These are phyloP conservation scores for Fopius arisanus DNA, from an alignment of 1,140 invertebrate genomes.

Conservation along the genomic window DNA sequence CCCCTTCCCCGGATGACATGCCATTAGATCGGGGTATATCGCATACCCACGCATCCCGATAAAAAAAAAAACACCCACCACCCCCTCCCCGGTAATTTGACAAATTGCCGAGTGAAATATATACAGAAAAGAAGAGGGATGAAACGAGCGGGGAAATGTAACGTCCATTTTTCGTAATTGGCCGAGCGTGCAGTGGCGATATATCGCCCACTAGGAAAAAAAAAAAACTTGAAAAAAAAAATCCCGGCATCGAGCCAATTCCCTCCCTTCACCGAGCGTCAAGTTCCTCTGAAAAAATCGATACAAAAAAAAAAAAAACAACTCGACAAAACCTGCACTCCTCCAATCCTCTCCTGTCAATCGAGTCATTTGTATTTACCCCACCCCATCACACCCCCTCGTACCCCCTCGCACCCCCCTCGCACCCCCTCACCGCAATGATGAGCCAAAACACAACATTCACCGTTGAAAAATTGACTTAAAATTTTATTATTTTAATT, in stretches of 20 bases:
- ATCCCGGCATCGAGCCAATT: constrained; percentile 20
- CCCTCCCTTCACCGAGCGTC: constrained; percentile 13
- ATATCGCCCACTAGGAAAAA: background rate
- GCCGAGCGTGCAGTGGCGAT: constrained; percentile 9
- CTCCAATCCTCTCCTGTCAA: background rate
- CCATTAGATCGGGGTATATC: constrained; percentile 12
- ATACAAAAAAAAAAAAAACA: background rate
- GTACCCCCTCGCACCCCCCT: no score
- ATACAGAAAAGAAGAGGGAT: constrained; percentile 7
- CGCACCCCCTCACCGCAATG: no score
- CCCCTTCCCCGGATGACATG: constrained; percentile 9
- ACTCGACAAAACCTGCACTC: background rate
- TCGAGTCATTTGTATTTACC: background rate
- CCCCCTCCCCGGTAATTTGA: constrained; percentile 23
- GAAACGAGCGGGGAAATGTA: constrained; percentile 23
- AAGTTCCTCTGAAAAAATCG: background rate
- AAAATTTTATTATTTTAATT: no score
- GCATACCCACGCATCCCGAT: background rate
- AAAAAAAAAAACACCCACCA: background rate
- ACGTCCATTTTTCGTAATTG: constrained; percentile 31
- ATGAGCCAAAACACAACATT: no score
- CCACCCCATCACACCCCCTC: background rate
- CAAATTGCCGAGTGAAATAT: constrained; percentile 31
- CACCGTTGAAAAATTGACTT: no score
- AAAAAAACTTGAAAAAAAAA: constrained; percentile 17